Evolutionary conservation across 2,797 vertebrate species (phyloP), one percentile per base, ranked within the genome.

Genomic region (Hippoglossus hippoglossus): DNA sequence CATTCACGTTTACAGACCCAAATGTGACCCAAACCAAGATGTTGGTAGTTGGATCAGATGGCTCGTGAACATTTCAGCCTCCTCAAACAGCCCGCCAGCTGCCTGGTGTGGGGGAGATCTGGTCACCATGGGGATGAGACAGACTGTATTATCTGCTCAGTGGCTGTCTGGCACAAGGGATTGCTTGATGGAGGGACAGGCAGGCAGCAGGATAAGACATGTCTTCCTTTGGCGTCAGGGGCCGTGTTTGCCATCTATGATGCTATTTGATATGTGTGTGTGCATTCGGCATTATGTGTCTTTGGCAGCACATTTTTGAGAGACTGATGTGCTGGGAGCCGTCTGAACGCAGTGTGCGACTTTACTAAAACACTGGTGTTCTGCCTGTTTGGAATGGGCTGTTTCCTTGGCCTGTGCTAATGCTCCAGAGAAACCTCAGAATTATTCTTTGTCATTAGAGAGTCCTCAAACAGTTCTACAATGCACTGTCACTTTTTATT

Each of bases 71-170:
- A 36, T 72, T 74, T 88, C 74, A 61, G 68, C 79, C 51, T 76
- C 72, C 66, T 85, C 73, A 86, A 75, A 18, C 51, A 61, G 74
- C 66, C 75, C 75, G 82, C 74, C 77, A 71, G 3, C 19, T 41
- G 87, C 84, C 86, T 64, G 75, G 71, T 85, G 81, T 71, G 80
- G 75, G 56, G 67, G 71, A 72, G 82, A 77, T 88, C 82, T 83
- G 79, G 88, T 91, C 90, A 69, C 91, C 83, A 85, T 87, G 87
- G 88, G 79, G 77, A 90, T 75, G 83, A 89, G 79, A 80, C 79
- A 62, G 80, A 84, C 74, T 80, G 53, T 39, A 84, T 90, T 91
- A 90, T 92, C 87, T 83, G 77, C 84, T 83, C 88, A 81, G 84
- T 68, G 65, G 82, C 75, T 57, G 75, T 83, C 83, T 89, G 86